Evolutionary conservation across 1,140 invertebrate genomes (phyloP), one percentile per base, ranked within the genome.

Genomic region (Caenorhabditis latens): DNA sequence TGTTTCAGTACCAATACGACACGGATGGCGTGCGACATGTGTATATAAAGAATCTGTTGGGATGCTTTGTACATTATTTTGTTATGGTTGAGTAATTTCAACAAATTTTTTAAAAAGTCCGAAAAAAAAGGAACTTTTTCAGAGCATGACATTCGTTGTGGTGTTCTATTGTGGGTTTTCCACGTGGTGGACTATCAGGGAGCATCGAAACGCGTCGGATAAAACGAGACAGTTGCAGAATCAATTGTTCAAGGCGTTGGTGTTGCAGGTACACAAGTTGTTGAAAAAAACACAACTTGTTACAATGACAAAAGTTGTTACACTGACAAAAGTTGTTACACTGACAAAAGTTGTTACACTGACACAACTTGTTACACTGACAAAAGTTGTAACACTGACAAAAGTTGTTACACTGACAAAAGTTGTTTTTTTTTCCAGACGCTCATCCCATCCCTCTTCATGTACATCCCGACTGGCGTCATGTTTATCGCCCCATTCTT

Each of bases 381-480:
- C 63, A 19, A n/a, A n/a, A n/a, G n/a, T n/a, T n/a, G n/a, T 42
- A 32, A 32, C 32, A n/a, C n/a, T n/a, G n/a, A n/a, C 32, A 32
- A 0, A 32, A 32, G 1, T 32, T 32, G 32, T 32, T 32, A 32
- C 32, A 32, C 32, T 32, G 32, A 32, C n/a, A n/a, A n/a, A n/a
- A n/a, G n/a, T n/a, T n/a, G n/a, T n/a, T n/a, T n/a, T n/a, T n/a
- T 11, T 24, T 79, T 79, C 24, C 43, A 79, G 71, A 79, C 71
- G 3, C 43, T 50, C 4, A 42, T 79, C 42, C 71, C 71, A 2
- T 79, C 71, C 50, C 21, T 79, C 4, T 79, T 79, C 40, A 79
- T 79, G 71, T 79, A 79, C 71, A 79, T 79, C 14, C 71, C 71
- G 13, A 79, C 71, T 50, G 71, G 71, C n/a, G 71, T 79, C 71